Evolutionary conservation across 2,888 invertebrate species (phyloP), one percentile per base, ranked within the genome.

Genomic region (Tromatobia lineatoria): DNA sequence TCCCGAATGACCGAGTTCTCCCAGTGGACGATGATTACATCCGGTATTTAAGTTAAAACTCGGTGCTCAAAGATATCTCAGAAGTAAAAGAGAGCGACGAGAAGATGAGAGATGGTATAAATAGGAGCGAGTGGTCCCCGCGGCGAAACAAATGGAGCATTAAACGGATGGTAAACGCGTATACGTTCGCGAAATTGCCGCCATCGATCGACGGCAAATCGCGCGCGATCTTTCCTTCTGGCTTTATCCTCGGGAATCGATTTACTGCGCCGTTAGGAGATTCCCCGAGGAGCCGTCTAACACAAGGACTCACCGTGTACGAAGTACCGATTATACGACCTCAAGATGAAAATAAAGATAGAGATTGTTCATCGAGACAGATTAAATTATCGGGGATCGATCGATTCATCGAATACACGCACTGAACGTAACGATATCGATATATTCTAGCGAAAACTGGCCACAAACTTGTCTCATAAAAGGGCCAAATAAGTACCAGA

Each of bases 61-160:
- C 42, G 20, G 54, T 45, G 29, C 13, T 23, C n/a, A 42, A 61
- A 64, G 59, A 77, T 80, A 77, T 76, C 47, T 34, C 7, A 57
- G 18, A 79, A 45, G 57, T 42, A 52, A 47, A 69, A 69, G 11
- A 66, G 64, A 52, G 70, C 52, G 52, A 59, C 2, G 73, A 18
- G 29, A 47, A 66, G n/a, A 20, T 18, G 45, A 23, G 45, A 64
- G 52, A 69, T 66, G 52, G 61, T 50, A n/a, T n/a, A 42, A 75
- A 52, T 61, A 15, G 64, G 11, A 85, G 52, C 54, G 78, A 57
- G 57, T 83, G 71, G 54, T 74, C 76, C 88, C 90, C 87, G 86
- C 76, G 88, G 88, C 77, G 90, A 85, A 87, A 87, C 87, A 88
- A 90, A 90, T 89, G 88, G 88, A 89, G 88, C 89, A 89, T 89